Percentiles rank a stretch among this genome's conserved stretches.
Conservation (phyloP, 2,113 vertebrate genomes). For the Tamias sibiricus region DNA sequence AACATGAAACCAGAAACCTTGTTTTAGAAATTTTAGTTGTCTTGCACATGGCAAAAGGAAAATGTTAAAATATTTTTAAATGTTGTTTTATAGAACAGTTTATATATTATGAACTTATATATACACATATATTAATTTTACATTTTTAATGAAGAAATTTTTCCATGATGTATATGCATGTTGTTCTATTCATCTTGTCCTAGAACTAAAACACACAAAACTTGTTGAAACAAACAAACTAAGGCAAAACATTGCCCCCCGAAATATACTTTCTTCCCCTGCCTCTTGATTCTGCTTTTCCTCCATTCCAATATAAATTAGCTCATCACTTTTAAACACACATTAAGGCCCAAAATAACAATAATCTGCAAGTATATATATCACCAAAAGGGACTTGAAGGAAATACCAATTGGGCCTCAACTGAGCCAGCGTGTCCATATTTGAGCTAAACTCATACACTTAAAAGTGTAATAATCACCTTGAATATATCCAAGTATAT, state of each 20-base stretch:
- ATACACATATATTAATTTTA: no score
- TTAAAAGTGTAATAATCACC: background rate
- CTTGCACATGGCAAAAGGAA: background rate
- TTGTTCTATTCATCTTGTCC: background rate
- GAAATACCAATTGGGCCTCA: background rate
- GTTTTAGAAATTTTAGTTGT: background rate
- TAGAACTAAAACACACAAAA: background rate
- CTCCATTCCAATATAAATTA: background rate
- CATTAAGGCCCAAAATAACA: background rate
- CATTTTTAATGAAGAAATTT: background rate
- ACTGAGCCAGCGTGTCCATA: background rate
- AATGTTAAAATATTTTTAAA: background rate
- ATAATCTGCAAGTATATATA: background rate
- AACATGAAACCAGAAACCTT: background rate
- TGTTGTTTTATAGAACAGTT: background rate
- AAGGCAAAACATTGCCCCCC: no score
- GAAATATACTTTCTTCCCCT: background rate
- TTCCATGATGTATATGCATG: background rate
- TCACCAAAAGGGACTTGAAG: background rate
- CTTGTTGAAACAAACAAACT: background rate
- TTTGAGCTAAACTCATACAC: background rate
- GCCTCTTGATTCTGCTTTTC: background rate
- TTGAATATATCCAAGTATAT: background rate
- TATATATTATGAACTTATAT: background rate
- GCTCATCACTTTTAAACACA: background rate